Evolutionary conservation across 2,113 vertebrate genomes (phyloP).

Genomic region (Cnemophilus loriae): DNA sequence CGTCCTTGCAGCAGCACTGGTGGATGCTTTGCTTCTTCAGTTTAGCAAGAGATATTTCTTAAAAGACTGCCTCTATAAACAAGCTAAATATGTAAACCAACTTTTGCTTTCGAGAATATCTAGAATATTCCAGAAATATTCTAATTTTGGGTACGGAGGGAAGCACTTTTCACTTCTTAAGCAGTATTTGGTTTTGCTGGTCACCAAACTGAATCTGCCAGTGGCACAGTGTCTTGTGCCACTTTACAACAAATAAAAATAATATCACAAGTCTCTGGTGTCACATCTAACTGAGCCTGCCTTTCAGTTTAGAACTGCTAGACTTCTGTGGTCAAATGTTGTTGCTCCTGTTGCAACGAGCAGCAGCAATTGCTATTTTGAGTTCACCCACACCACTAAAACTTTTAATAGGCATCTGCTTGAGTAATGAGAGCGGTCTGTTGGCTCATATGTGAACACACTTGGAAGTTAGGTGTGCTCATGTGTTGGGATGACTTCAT

Average conservation of each 20-base stretch:
- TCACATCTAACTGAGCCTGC: not conserved
- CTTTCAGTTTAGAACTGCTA: not conserved
- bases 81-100: not conserved
- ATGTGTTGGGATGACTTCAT: not conserved
- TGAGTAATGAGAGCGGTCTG: not conserved
- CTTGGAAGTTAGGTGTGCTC: slow-evolving; percentile 12
- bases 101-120: not conserved
- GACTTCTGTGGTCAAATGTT: not conserved
- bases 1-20: not conserved
- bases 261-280: not conserved
- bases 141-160: not conserved
- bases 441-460: not conserved
- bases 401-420: not conserved
- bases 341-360: not conserved
- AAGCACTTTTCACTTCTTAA: not conserved
- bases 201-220: not conserved
- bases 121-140: not conserved
- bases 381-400: not conserved
- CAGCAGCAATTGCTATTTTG: not conserved
- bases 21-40: not conserved
- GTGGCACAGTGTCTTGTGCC: not conserved
- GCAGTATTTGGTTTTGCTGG: not conserved
- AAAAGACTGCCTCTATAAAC: not conserved
- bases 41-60: not conserved
- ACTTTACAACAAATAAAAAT: not conserved